Evolutionary conservation across 2,113 vertebrate species (phyloP).

Genomic region (Macquaria australasica): DNA sequence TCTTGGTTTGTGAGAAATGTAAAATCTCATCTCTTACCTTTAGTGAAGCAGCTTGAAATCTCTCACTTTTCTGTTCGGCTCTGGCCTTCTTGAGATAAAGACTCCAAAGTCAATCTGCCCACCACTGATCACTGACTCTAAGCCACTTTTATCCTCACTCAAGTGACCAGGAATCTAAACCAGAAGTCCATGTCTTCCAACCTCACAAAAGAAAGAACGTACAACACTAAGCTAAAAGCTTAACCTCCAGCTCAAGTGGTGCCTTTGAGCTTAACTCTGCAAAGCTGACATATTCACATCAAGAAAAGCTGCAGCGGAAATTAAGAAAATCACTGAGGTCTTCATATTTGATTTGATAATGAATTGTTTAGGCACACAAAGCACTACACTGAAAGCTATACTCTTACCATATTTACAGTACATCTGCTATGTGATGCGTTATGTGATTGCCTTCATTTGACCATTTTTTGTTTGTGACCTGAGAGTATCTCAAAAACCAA

Average conservation of each 20-base stretch:
- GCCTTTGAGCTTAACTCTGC: constrained; percentile 47
- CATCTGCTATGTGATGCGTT: neutral
- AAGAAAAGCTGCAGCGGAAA: constrained; percentile 26
- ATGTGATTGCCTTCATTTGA: constrained; percentile 23
- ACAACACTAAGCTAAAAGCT: constrained; percentile 62
- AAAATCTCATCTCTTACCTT: constrained; percentile 52
- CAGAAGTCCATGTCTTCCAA: constrained; percentile 44
- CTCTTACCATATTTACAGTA: neutral
- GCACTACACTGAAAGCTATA: neutral
- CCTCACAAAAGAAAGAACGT: constrained; percentile 46
- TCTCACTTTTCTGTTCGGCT: constrained; percentile 48
- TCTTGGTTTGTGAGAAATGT: constrained; percentile 30
- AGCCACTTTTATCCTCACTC: constrained; percentile 71
- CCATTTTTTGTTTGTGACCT: constrained; percentile 25
- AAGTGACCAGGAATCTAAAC: constrained; percentile 65
- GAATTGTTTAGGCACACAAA: constrained; percentile 15
- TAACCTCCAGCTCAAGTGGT: constrained; percentile 64
- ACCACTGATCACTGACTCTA: constrained; percentile 69
- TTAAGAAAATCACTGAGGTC: neutral
- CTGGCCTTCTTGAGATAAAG: constrained; percentile 71
- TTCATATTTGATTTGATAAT: constrained; percentile 21
- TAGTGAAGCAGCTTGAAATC: constrained; percentile 51
- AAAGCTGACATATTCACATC: constrained; percentile 53
- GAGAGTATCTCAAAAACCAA: constrained; percentile 34
- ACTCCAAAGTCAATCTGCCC: constrained; percentile 62